phyloP scores from a whole-genome alignment of 2,797 vertebrate species.

The Percopsis omiscomaycus region DNA sequence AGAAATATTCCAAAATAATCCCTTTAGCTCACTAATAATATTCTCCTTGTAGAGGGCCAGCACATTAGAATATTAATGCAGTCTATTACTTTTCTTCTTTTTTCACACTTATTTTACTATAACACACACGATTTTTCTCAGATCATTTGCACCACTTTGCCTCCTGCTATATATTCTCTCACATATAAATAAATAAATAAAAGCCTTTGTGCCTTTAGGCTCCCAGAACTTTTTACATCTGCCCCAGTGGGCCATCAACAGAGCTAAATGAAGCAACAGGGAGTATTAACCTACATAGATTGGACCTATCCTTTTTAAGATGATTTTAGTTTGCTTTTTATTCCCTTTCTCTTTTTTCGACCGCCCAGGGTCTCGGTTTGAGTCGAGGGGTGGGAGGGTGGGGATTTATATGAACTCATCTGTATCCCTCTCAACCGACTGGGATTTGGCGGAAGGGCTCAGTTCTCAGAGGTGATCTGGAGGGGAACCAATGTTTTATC shows the following conservation, averaged over 20 bases:
- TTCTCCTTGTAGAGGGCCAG: background rate
- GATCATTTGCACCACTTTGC: constrained; percentile 65
- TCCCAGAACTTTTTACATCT: constrained; percentile 64
- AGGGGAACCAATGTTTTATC: constrained; percentile 79
- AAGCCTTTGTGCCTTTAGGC: constrained; percentile 66
- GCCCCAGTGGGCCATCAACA: constrained; percentile 58
- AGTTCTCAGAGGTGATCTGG: constrained; percentile 77
- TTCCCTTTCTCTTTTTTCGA: constrained; percentile 49
- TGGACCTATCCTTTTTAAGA: constrained; percentile 65
- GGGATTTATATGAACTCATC: constrained; percentile 75
- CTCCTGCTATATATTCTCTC: constrained; percentile 59
- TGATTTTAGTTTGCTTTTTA: constrained; percentile 46
- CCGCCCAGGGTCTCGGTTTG: constrained; percentile 63
- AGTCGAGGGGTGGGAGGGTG: constrained; percentile 42
- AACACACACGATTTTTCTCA: constrained; percentile 54
- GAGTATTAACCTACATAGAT: constrained; percentile 76
- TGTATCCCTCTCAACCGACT: constrained; percentile 74
- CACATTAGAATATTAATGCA: constrained; percentile 60
- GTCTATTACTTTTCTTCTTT: constrained; percentile 34
- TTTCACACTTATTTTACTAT: constrained; percentile 40
- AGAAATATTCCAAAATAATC: no score
- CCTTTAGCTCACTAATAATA: no score
- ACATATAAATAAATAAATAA: constrained; percentile 73
- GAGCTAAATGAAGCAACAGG: constrained; percentile 71
- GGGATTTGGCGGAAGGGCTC: constrained; percentile 72